Conservation (phyloP, 2,113 vertebrate species). For the Nanorana parkeri region DNA sequence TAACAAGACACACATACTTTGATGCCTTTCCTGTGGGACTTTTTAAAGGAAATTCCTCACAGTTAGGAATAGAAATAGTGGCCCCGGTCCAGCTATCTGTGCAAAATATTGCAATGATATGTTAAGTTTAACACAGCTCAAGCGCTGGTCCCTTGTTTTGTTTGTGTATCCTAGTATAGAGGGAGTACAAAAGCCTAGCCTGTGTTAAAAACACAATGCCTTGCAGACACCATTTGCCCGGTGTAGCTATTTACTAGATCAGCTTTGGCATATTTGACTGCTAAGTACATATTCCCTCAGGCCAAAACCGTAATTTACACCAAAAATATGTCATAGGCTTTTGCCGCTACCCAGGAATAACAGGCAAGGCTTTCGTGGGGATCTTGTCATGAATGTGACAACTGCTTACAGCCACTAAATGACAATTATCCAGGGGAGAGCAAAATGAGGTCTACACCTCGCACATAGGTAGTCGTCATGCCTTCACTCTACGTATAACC, state of each 20-base stretch:
- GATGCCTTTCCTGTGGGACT: constrained; percentile 34
- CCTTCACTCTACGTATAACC: not conserved
- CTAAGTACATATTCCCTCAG: constrained; percentile 45
- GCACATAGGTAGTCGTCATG: constrained; percentile 21
- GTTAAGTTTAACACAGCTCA: not conserved
- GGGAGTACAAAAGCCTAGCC: constrained; percentile 10
- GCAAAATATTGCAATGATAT: constrained; percentile 15
- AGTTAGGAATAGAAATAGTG: constrained; percentile 14
- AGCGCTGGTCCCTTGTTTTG: not conserved
- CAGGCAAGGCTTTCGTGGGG: constrained; percentile 28
- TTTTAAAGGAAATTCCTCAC: constrained; percentile 23
- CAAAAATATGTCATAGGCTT: constrained; percentile 42
- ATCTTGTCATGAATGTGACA: constrained; percentile 40
- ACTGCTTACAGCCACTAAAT: constrained; percentile 25
- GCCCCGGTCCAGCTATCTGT: not conserved
- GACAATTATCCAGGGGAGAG: constrained; percentile 35
- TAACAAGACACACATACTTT: constrained; percentile 14
- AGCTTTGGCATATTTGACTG: constrained; percentile 42
- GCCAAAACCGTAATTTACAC: constrained; percentile 44
- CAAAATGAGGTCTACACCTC: constrained; percentile 3
- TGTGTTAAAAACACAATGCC: constrained; percentile 1
- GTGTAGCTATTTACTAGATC: constrained; percentile 29
- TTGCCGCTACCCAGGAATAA: constrained; percentile 37
- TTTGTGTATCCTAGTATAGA: not conserved
- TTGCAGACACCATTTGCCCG: constrained; percentile 36